Evolutionary conservation across 2,888 invertebrate species (phyloP), one percentile per base, ranked within the genome.

Genomic region (Epistrophe grossulariae): DNA sequence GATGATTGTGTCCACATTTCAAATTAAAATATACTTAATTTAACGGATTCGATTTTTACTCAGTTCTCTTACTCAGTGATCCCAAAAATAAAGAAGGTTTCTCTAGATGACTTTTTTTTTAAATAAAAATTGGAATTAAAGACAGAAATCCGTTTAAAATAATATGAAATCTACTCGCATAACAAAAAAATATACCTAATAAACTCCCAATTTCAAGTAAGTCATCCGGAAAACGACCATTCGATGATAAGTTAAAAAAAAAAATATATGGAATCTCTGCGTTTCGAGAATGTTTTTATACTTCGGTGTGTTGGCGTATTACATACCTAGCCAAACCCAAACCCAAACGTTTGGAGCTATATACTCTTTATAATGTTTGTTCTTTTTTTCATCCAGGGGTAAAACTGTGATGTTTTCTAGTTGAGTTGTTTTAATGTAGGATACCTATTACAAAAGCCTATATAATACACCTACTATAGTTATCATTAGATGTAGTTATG

Each of bases 161-260:
- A 57, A 79, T 24, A 24, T 64, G 64, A 57, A 83, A 74, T 60
- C 70, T 15, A 45, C 70, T 45, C 55, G 8, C 68, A 48, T 24
- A n/a, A 48, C 24, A 59, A 35, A 66, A 74, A 35, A 31, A 31
- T 6, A 31, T 31, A 35, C 24, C 1, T 64, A 80, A 80, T 66
- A 72, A 77, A 84, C 79, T 79, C 71, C 64, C 74, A 78, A 79
- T 79, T 87, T 31, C 66, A 59, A 66, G 59, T 28, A 59, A 79
- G 74, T 82, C 79, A 87, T 52, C 85, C 82, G 79, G 77, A 82
- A 87, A 87, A 82, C 79, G 74, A 79, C 79, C 71, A 59, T 82
- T 82, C 70, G 68, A 73, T 85, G 77, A 85, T 80, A 64, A 59
- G 64, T 31, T 48, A 10, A 66, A 71, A 79, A 79, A 79, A 4